Evolutionary conservation across 2,113 vertebrate genomes (phyloP).

Genomic region (Marmota monax): DNA sequence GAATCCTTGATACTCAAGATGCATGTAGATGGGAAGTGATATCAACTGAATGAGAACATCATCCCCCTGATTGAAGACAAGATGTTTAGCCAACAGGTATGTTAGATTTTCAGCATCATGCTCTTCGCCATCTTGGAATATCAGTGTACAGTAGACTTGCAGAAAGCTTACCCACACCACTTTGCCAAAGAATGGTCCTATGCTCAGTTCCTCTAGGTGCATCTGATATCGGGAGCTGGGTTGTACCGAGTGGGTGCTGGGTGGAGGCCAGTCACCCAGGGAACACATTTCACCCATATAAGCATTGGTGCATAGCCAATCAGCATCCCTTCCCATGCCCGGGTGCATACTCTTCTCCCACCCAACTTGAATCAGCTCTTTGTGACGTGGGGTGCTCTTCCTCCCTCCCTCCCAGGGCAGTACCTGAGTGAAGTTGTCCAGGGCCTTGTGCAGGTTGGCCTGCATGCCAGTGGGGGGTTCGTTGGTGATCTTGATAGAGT

Average conservation of each 20-base stretch:
- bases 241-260: too few species aligned
- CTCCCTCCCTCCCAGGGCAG: not conserved
- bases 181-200: not conserved
- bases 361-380: not conserved
- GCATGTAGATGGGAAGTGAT: not conserved
- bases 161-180: not conserved
- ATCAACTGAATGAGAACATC: accelerated
- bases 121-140: not conserved
- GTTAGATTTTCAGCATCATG: not conserved
- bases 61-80: not conserved
- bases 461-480: constrained; percentile 95
- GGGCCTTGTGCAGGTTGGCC: constrained; percentile 96
- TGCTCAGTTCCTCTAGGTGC: too few species aligned
- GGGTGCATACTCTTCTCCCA: not conserved
- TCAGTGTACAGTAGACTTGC: not conserved
- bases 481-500: constrained; percentile 96
- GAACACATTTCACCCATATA: not conserved
- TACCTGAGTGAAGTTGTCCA: constrained; percentile 98
- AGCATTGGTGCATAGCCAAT: not conserved
- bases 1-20: not conserved
- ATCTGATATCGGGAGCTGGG: not conserved
- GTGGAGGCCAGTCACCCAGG: not conserved
- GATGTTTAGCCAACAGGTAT: not conserved
- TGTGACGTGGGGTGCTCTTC: accelerated
- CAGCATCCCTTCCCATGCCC: accelerated